Conservation (phyloP, 2,888 invertebrate genomes). For the Microchrysa polita region DNA sequence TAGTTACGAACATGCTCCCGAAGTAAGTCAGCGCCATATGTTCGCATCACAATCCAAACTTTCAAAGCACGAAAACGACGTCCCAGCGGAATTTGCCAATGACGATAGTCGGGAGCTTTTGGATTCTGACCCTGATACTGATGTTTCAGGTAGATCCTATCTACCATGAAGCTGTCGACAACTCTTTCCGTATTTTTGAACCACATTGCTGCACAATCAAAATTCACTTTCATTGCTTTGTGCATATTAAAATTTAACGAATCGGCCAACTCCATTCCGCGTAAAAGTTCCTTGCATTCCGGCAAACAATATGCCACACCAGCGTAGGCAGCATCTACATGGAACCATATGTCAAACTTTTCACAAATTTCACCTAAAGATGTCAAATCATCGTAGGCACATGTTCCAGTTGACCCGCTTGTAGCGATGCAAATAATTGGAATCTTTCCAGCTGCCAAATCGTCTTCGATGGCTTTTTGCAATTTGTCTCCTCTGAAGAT, state of each 20-base stretch:
- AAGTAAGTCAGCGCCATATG: slow-evolving; percentile 83
- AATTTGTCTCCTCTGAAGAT: slow-evolving; percentile 75
- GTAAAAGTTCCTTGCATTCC: slow-evolving; percentile 81
- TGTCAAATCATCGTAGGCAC: slow-evolving; percentile 86
- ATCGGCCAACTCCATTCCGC: slow-evolving; percentile 81
- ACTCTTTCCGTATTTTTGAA: slow-evolving; percentile 83
- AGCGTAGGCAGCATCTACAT: slow-evolving; percentile 97
- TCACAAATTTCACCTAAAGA: slow-evolving; percentile 86
- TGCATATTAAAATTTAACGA: slow-evolving; percentile 95
- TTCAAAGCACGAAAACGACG: slow-evolving; percentile 89
- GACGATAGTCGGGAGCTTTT: slow-evolving; percentile 71
- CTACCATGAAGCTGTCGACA: slow-evolving; percentile 88
- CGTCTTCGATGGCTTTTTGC: slow-evolving; percentile 76
- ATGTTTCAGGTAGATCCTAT: slow-evolving; percentile 87
- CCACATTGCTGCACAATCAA: slow-evolving; percentile 96
- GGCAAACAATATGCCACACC: slow-evolving; percentile 92
- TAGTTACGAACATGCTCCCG: slow-evolving; percentile 81
- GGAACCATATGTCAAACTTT: slow-evolving; percentile 83
- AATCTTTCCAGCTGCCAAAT: slow-evolving; percentile 79
- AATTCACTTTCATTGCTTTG: slow-evolving; percentile 95
- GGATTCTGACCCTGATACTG: slow-evolving; percentile 74
- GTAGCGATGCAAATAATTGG: slow-evolving; percentile 89
- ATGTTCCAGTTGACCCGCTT: slow-evolving; percentile 86
- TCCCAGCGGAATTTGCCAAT: slow-evolving; percentile 87
- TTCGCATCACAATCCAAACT: slow-evolving; percentile 90